Evolutionary conservation across 2,888 invertebrate species (phyloP), one percentile per base, ranked within the genome.

Genomic region (Stictocephala bisonia): DNA sequence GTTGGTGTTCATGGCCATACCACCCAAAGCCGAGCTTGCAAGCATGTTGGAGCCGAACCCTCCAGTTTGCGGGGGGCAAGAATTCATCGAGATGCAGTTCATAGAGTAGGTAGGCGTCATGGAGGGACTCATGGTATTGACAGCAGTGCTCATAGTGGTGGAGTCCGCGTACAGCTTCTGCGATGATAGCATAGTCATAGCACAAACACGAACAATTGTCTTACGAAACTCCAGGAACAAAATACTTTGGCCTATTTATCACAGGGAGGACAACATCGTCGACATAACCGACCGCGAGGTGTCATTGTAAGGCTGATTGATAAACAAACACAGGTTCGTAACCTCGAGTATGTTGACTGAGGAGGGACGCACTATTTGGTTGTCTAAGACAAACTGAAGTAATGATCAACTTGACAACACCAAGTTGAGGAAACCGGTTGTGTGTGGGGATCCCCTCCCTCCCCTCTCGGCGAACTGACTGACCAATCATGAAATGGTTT

Each of bases 81-180:
- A 87, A 78, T 88, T 86, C 60, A 90, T 91, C 50, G 90, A 85
- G 84, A 93, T 90, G 35, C 90, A 90, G 79, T 91, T 90, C 85
- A 93, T 93, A 76, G 88, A 88, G 85, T 94, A 94, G 56, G 92
- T 90, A 75, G 93, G 90, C 81, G 93, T 91, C 86, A 93, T 90
- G 81, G 86, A 85, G 80, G 91, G 91, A 79, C 91, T 90, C 87
- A 91, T 88, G 80, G 90, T 89, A 82, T 90, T 90, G 83, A 88
- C 84, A 83, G 88, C 87, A 81, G 88, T 87, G 83, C 88, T 87
- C 76, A 77, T 77, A 24, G 78, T 79, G 66, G 77, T 77, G 71
- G 78, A 86, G 85, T 90, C 90, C 84, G 89, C 86, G 85, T 90
- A 90, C 83, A 90, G 86, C 85, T 90, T 90, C 86, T 90, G 90